Percentiles rank a stretch among this genome's conserved stretches.
Evolutionary conservation across 1,140 invertebrate genomes (phyloP).

Genomic region (Halesus radiatus): DNA sequence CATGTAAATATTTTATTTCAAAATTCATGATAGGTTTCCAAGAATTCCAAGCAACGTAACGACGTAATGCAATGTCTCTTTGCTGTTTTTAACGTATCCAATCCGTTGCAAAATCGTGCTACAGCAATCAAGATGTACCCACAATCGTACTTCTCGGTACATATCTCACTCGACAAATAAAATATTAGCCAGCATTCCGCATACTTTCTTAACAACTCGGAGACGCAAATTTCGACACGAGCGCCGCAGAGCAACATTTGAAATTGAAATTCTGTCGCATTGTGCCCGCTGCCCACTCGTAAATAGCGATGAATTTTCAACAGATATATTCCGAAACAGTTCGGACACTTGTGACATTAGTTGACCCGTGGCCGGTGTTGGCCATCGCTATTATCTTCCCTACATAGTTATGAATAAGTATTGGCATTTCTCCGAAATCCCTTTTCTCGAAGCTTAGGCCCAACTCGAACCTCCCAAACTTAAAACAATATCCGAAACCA

Average conservation of each 20-base stretch:
- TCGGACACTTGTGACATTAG: conserved; percentile 39
- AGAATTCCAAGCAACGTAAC: too few species aligned
- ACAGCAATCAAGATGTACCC: too few species aligned
- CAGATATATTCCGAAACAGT: conserved; percentile 40
- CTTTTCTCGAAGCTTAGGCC: conserved; percentile 50
- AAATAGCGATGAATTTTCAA: conserved; percentile 43
- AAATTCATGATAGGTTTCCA: too few species aligned
- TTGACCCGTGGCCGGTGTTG: conserved; percentile 33
- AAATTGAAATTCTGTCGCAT: conserved; percentile 34
- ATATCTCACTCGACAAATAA: neutral
- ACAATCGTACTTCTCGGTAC: neutral
- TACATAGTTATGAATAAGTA: conserved; percentile 56
- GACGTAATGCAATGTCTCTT: too few species aligned
- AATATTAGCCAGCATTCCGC: conserved; percentile 14
- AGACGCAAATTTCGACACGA: conserved; percentile 5
- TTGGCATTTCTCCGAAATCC: conserved; percentile 47
- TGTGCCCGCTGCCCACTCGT: neutral
- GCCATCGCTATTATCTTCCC: conserved; percentile 43
- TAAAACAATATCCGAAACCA: neutral
- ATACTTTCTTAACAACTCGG: conserved; percentile 4
- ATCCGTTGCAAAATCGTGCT: too few species aligned
- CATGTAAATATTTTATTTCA: too few species aligned
- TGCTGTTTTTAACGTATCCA: too few species aligned
- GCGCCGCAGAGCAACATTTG: neutral
- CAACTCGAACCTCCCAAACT: neutral